Base-by-base conservation (phyloP, 2,797 vertebrate genomes). In the Enteromius argenteus region DNA sequence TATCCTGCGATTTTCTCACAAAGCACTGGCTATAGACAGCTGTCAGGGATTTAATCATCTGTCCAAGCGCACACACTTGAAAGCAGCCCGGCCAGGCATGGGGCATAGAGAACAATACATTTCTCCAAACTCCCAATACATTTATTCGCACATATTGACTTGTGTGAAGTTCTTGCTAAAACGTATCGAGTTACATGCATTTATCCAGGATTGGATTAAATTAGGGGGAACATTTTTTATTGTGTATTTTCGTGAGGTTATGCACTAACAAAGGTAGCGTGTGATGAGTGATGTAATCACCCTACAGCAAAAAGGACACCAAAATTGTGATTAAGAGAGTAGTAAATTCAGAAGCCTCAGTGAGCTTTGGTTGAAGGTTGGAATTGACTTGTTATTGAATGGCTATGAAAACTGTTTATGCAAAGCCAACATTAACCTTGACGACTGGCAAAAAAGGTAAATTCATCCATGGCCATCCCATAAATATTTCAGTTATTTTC, bases 141-240 rank as follows among this genome's bases (percentile, higher is more conserved):
- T 94, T 94, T 94, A 93, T 92, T 94, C 89, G 89, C 92, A 92
- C 91, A 88, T 94, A 90, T 93, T 95, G 93, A 95, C 91, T 91
- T 92, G 92, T 90, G 91, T 90, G 27, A 21, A 71, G 89, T 86
- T 73, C 56, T 88, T 93, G 91, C 92, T 91, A 92, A 91, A 90
- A 89, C 75, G 1, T 73, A 74, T 88, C 83, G 35, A 66, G 19
- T 42, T 23, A 27, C 5, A 51, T 51, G 11, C 42, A 44, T 44
- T 44, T 44, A 11, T 44, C 39, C 39, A 9, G 9, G 9, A 51
- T 35, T 35, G 4, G 10, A 53, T 35, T n/a, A 21, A 53, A 73
- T 51, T 17, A 1, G 3, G 19, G 35, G 35, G 1, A 4, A n/a
- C 19, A 5, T 21, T 69, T 42, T 7, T 3, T 5, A 27, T 4